phyloP scores from a whole-genome alignment of 2,888 invertebrate species.

The Drosophila colorata region DNA sequence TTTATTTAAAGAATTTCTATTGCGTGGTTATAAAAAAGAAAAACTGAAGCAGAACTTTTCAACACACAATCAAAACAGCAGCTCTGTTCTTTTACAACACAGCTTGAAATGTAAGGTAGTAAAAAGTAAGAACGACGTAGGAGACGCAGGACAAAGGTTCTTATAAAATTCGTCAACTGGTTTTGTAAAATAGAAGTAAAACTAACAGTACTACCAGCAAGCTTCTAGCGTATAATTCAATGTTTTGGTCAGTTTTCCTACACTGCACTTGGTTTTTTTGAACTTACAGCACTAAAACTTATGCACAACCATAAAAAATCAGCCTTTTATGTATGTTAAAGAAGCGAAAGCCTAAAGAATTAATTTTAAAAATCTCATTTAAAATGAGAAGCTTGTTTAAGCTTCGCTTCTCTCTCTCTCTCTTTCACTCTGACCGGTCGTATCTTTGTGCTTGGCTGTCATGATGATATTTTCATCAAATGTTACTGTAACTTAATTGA shows the following conservation, averaged over 20 bases:
- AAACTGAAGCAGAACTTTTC: not conserved
- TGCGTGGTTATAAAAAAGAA: no score
- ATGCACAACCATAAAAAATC: no score
- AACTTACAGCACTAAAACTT: no score
- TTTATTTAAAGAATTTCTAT: no score
- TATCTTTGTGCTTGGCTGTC: not conserved
- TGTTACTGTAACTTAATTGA: slow-evolving; percentile 24
- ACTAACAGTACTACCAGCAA: not conserved
- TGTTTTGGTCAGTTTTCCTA: not conserved
- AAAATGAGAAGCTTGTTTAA: slow-evolving; percentile 1
- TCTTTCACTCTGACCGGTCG: not conserved
- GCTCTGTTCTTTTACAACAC: no score
- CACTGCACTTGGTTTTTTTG: no score
- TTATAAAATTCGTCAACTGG: not conserved
- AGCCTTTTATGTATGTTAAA: no score
- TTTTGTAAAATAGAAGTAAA: not conserved
- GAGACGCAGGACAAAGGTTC: no score
- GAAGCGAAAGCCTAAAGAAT: not conserved
- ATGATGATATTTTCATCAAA: not conserved
- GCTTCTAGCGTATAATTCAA: no score
- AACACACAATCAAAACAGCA: no score
- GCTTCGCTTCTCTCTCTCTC: not conserved
- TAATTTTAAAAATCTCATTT: not conserved
- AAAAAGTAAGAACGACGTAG: not conserved
- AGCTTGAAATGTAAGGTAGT: not conserved